phyloP scores from a whole-genome alignment of 37 sponge, comb jelly and placozoan species.

The Beroe ovata region DNA sequence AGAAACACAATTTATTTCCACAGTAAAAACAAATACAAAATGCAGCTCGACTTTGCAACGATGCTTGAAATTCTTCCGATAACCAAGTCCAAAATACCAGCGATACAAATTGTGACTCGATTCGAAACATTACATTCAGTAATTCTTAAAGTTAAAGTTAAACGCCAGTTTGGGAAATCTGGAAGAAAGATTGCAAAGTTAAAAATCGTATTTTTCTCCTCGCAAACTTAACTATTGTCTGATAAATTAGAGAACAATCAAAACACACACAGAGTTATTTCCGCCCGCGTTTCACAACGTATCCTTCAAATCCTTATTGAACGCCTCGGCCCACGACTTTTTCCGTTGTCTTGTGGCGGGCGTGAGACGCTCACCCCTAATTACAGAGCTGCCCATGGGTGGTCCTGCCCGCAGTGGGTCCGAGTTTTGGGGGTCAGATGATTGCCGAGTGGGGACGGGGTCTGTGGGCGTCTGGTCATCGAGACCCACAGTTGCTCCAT shows the following conservation, averaged over 20 bases:
- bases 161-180: no score
- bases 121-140: no score
- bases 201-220: no score
- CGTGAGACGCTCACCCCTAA: conserved; percentile 11
- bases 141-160: no score
- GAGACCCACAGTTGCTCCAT: background rate
- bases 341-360: conserved; percentile 9
- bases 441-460: background rate
- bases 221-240: no score
- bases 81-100: no score
- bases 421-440: background rate
- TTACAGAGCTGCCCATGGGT: background rate
- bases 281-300: background rate
- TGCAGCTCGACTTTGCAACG: background rate
- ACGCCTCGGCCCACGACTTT: conserved; percentile 17
- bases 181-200: no score
- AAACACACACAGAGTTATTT: background rate
- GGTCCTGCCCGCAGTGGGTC: background rate
- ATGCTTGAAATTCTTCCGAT: no score
- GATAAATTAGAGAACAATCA: background rate
- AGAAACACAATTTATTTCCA: background rate
- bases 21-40: background rate
- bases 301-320: background rate
- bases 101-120: no score
- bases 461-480: background rate